Conservation (phyloP, 2,113 vertebrate genomes). For the Baryphthengus martii region DNA sequence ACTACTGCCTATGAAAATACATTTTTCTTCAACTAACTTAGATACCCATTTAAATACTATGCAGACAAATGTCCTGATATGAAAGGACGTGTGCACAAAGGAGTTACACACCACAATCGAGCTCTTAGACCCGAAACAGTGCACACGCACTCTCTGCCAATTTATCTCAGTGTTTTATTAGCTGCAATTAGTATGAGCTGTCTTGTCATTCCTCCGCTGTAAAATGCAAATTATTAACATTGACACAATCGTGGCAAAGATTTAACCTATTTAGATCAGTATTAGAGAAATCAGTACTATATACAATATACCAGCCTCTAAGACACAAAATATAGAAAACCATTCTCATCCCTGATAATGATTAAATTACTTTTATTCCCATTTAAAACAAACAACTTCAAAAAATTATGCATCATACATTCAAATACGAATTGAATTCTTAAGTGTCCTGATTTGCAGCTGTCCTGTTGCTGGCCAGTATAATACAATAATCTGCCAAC, state of each 20-base stretch:
- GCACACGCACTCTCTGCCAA: fast-evolving
- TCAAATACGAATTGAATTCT: constrained; percentile 28
- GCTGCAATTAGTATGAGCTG: not conserved
- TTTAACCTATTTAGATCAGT: not conserved
- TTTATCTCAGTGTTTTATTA: not conserved
- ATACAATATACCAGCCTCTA: not conserved
- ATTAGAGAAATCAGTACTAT: not conserved
- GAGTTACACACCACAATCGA: not conserved
- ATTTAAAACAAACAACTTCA: constrained; percentile 51
- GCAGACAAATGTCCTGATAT: fast-evolving
- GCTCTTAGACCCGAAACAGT: not conserved
- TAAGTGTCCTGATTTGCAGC: not conserved
- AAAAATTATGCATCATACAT: constrained; percentile 45
- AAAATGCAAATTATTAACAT: not conserved
- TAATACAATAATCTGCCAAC: not conserved
- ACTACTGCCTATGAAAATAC: not conserved
- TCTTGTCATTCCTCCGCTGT: not conserved
- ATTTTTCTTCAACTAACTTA: not conserved
- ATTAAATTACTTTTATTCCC: constrained; percentile 51
- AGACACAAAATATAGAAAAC: not conserved
- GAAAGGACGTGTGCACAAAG: too few relatives aligned
- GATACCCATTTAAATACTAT: not conserved
- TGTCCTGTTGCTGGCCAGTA: not conserved
- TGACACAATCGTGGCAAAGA: not conserved
- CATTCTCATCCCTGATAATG: not conserved